Evolutionary conservation across 2,113 vertebrate genomes (phyloP), one percentile per base, ranked within the genome.

Genomic region (Ciconia stormi): DNA sequence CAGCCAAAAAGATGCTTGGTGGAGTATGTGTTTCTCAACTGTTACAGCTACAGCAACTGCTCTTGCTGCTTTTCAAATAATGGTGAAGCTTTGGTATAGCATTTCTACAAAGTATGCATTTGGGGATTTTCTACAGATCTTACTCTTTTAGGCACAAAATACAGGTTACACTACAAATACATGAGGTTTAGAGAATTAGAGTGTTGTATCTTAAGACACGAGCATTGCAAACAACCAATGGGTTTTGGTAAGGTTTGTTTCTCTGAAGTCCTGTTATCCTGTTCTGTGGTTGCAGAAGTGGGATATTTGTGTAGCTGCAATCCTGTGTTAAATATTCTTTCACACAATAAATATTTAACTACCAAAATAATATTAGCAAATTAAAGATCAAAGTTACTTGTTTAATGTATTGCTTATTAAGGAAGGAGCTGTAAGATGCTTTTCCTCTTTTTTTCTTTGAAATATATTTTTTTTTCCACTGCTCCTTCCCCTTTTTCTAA

Each of bases 381-480:
- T 83, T 77, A 72, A 85, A 90, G 63, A 89, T 65, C 46, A 44
- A 87, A 87, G 58, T 80, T 73, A 38, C 40, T 70, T 93, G 10
- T 87, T 91, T 72, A 82, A 93, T 82, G 36, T 92, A 13, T 67
- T 96, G 44, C 49, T 77, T 90, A 53, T 42, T 89, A 81, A 89
- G 83, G 44, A 36, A 87, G 71, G 46, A 77, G n/a, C 55, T 49
- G 9, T 77, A 71, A 87, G 53, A 81, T 13, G n/a, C 6, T 85
- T 93, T 94, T 93, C 63, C 55, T 89, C 40, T 70, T 82, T 76
- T 71, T 89, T 52, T 52, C 18, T 93, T 71, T 62, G 52, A 74
- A 47, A 46, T 9, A 50, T 13, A 21, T 49, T 27, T 58, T 19
- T 16, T 94, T 93, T 95, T 20, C 36, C 16, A 6, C 32, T 42